Base-by-base conservation (phyloP, 2,888 invertebrate species). In the Aleiodes leptofemur region DNA sequence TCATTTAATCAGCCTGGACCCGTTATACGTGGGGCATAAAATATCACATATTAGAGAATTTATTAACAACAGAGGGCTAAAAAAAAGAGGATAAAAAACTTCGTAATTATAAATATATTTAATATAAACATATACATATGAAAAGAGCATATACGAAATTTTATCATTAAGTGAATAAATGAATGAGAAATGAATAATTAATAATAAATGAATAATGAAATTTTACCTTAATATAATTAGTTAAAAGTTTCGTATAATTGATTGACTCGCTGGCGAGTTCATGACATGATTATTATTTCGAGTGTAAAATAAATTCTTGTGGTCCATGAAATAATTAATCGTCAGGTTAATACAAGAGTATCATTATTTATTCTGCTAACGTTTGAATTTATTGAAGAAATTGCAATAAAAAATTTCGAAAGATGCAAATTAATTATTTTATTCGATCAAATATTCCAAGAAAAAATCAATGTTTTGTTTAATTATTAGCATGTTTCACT, bases 231-330 rank as follows among this genome's bases (percentile, higher is more conserved):
- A 4, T 59, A 59, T 59, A 73, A 34, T 14, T 59, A 76, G 74
- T 80, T 79, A 81, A 73, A 82, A 82, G 74, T 77, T 75, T 66
- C 75, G 73, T 64, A 48, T 64, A 82, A 84, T 82, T 82, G 81
- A 78, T 84, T 83, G 83, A 85, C 88, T 88, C 88, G 88, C 88
- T 82, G 88, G 88, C 88, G 88, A 88, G 88, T 23, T 85, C 85
- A 85, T 82, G 84, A 43, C 4, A 43, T 43, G 7, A 85, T 82
- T 81, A 81, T 86, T 84, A 83, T 82, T 86, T 73, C 73, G 78
- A 80, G 78, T 78, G 80, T 79, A 77, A 78, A 80, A 66, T 64
- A 64, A 64, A 11, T 64, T 64, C 43, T 48, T 48, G 48, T 48
- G 29, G 48, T 64, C 64, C 64, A 64, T 29, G 48, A 23, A 64